Conservation (phyloP, 2,888 invertebrate genomes). For the Drosophila quinaria region DNA sequence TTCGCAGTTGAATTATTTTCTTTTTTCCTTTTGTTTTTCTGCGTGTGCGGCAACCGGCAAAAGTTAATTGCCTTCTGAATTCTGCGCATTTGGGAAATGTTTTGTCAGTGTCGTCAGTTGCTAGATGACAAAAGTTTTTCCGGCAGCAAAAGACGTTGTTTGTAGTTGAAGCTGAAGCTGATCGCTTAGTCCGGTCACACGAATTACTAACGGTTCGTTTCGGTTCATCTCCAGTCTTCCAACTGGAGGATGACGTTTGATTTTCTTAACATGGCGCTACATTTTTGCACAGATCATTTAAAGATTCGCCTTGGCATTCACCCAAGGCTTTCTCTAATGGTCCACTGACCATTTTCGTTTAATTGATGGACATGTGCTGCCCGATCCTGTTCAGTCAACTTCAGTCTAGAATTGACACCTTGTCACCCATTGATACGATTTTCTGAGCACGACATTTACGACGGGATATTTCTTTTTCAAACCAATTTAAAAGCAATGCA, state of each 20-base stretch:
- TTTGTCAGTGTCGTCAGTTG: slow-evolving; percentile 44
- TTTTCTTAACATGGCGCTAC: slow-evolving; percentile 19
- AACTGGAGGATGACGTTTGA: slow-evolving; percentile 52
- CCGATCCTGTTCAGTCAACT: slow-evolving; percentile 63
- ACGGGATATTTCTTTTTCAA: slow-evolving; percentile 16
- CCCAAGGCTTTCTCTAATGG: slow-evolving; percentile 75
- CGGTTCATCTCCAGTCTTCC: slow-evolving; percentile 33
- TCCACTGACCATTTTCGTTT: slow-evolving; percentile 78
- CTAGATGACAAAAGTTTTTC: slow-evolving; percentile 62
- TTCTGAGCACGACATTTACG: slow-evolving; percentile 25
- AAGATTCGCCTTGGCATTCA: slow-evolving; percentile 68
- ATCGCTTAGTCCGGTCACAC: slow-evolving; percentile 50
- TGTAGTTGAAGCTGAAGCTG: slow-evolving; percentile 18
- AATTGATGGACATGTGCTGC: slow-evolving; percentile 72
- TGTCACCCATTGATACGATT: slow-evolving; percentile 63
- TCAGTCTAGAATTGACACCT: slow-evolving; percentile 64
- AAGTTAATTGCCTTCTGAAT: slow-evolving; percentile 72
- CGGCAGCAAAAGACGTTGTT: slow-evolving; percentile 31
- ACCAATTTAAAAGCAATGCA: slow-evolving; percentile 12
- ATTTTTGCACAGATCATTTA: slow-evolving; percentile 38
- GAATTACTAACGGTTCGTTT: slow-evolving; percentile 59
- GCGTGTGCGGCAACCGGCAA: slow-evolving; percentile 62
- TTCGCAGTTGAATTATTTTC: slow-evolving; percentile 55
- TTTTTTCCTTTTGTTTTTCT: slow-evolving; percentile 27
- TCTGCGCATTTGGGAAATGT: slow-evolving; percentile 72